Conservation (phyloP, 1,140 invertebrate species). For the Teleogryllus occipitalis region DNA sequence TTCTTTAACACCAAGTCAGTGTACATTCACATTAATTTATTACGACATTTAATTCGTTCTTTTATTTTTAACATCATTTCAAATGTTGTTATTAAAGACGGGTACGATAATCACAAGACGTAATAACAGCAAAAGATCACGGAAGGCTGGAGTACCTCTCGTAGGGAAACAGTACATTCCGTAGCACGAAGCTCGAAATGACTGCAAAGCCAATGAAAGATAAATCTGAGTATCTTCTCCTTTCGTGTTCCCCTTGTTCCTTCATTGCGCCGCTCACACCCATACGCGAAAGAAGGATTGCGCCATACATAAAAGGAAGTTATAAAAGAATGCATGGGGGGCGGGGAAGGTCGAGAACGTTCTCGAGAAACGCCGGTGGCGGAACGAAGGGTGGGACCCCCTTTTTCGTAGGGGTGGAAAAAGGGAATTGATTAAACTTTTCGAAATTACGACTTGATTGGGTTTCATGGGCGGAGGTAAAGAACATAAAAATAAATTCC, state of each 20-base stretch:
- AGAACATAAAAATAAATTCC: slow-evolving; percentile 21
- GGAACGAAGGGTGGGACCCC: neutral
- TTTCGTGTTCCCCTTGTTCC: neutral
- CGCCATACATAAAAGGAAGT: slow-evolving; percentile 12
- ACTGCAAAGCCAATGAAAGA: neutral
- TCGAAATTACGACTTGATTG: slow-evolving; percentile 23
- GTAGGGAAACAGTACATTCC: no score
- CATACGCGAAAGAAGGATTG: neutral
- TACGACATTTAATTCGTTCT: no score
- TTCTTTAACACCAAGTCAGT: no score
- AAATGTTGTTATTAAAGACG: no score
- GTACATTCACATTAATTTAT: no score
- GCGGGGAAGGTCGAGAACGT: neutral
- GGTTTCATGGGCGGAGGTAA: slow-evolving; percentile 22
- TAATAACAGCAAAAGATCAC: no score
- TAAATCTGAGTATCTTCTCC: neutral
- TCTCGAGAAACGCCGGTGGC: neutral
- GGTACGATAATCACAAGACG: no score
- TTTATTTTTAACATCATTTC: no score
- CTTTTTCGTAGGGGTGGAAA: slow-evolving; percentile 2
- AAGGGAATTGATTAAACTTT: slow-evolving; percentile 22
- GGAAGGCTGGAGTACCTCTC: no score
- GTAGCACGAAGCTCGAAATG: no score
- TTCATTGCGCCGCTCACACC: neutral
- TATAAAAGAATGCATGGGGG: slow-evolving; percentile 7